phyloP scores from a whole-genome alignment of 2,113 vertebrate species.

The Onychostruthus taczanowskii region DNA sequence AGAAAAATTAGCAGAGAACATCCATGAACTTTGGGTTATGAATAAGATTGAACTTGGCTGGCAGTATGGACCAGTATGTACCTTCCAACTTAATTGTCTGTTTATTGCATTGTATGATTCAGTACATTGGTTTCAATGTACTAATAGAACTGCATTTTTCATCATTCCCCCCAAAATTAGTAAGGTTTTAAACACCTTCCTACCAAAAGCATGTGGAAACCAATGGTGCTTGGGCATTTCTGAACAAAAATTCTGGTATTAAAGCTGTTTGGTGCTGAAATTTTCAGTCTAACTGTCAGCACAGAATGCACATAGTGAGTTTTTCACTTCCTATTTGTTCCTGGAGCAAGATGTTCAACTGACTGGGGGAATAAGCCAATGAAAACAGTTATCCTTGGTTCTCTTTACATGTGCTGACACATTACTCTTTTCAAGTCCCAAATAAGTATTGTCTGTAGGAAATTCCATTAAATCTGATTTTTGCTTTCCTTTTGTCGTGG shows the following conservation, averaged over 20 bases:
- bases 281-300: neutral
- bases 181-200: neutral
- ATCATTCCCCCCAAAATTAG: neutral
- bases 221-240: neutral
- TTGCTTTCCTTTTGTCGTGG: neutral
- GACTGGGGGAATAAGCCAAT: neutral
- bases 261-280: neutral
- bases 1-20: slow-evolving; percentile 95
- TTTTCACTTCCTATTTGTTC: neutral
- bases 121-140: neutral
- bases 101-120: neutral
- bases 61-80: slow-evolving; percentile 89
- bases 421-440: neutral
- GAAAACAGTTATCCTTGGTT: neutral
- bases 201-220: neutral
- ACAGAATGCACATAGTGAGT: neutral
- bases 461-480: neutral
- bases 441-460: neutral
- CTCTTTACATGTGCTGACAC: neutral
- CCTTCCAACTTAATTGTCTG: slow-evolving; percentile 3
- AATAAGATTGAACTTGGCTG: slow-evolving; percentile 97
- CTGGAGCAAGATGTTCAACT: neutral
- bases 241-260: neutral
- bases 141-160: neutral
- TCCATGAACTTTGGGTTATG: slow-evolving; percentile 98